Base-by-base conservation (phyloP, 2,888 invertebrate species). In the Dichetophora obliterata region DNA sequence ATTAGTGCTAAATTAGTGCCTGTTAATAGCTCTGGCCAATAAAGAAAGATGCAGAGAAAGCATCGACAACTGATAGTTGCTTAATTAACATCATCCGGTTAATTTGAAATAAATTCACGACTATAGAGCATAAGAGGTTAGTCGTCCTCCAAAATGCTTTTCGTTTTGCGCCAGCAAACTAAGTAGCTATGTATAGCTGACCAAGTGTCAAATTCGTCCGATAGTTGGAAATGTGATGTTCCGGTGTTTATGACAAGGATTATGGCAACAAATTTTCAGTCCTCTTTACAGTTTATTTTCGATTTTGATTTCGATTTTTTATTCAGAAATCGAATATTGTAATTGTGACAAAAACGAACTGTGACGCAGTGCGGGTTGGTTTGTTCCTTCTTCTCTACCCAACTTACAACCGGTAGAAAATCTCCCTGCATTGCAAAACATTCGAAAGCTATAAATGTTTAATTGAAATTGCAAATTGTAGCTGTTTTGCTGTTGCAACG, bases 401-500 rank as follows among this genome's bases (percentile, higher is more conserved):
- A 11, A 5, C 54, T 22, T 19, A 65, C 5, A 43, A 52, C 3
- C 48, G 43, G 24, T 14, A 3, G 24, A 43, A 22, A n/a, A n/a
- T 2, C 14, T 2, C 48, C 16, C 14, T 16, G 27, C 50, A 43
- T 50, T 31, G 69, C 16, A 22, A 27, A 68, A 68, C 54, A 34
- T 43, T 59, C 71, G 59, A 4, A 59, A 24, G 72, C 48, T 72
- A 59, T 72, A 78, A 76, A 78, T 75, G 73, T 72, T 78, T 79
- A 79, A 79, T 79, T 79, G 79, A 79, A 79, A 79, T 79, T 75
- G 76, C 75, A 79, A 79, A 79, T 78, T 76, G 76, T 75, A 75
- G 74, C 70, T 54, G 75, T 63, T 31, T 31, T 22, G 75, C 72
- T 61, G 48, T 59, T 43, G 72, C 71, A 48, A 16, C 9, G 24